These are phyloP conservation scores for Malurus leucopterus DNA, from an alignment of 2,797 vertebrate genomes.

Conservation along the genomic window DNA sequence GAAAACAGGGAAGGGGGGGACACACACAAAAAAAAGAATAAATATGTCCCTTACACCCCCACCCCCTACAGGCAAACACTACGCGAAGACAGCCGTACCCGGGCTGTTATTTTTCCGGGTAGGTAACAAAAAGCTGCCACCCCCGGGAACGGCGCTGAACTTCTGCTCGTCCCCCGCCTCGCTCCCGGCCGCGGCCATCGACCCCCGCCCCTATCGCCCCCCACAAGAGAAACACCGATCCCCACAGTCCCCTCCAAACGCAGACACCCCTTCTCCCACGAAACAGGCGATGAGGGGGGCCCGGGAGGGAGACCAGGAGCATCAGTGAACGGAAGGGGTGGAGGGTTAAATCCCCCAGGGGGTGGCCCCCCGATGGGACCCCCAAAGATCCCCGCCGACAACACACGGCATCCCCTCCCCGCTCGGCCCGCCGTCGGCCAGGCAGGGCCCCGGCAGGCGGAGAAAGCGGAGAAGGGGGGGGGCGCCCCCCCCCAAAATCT, in stretches of 20 bases:
- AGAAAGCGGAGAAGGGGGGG: not conserved
- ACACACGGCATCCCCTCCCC: not conserved
- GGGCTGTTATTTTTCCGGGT: constrained; percentile 19
- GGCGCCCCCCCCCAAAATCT: not conserved
- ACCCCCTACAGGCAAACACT: constrained; percentile 26
- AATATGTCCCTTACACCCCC: not conserved
- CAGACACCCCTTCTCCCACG: not conserved
- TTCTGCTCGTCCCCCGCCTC: not conserved
- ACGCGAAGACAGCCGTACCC: constrained; percentile 13
- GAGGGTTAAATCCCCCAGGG: not conserved
- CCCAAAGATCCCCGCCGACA: not conserved
- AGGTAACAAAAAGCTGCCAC: constrained; percentile 21
- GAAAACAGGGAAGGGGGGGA: not conserved
- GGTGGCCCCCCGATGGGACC: not conserved
- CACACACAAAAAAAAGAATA: not conserved
- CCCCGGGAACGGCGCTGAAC: not conserved
- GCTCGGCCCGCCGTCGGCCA: not conserved
- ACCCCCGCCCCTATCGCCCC: not conserved
- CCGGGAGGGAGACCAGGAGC: not conserved
- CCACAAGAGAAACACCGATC: not conserved
- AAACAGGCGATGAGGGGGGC: not conserved
- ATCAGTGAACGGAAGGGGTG: not conserved
- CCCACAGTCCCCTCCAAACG: not conserved
- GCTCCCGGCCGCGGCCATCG: not conserved
- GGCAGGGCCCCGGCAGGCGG: not conserved